Evolutionary conservation across 2,113 vertebrate species (phyloP).

Genomic region (Anser cygnoides): DNA sequence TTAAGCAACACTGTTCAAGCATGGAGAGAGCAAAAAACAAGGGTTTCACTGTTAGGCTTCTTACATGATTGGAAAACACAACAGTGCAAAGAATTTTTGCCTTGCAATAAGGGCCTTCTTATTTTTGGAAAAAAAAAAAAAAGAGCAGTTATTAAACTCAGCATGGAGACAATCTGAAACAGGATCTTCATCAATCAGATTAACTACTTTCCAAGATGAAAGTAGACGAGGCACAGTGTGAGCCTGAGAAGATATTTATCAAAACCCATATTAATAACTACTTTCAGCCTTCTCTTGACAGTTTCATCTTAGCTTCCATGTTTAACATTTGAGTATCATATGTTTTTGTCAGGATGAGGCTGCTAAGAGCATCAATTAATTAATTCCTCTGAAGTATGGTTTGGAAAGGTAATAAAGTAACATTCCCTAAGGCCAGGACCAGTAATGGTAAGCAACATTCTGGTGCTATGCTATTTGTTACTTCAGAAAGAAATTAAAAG

Average conservation of each 20-base stretch:
- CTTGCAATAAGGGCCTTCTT: constrained; percentile 58
- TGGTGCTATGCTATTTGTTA: constrained; percentile 66
- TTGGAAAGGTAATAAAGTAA: constrained; percentile 85
- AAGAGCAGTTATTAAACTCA: constrained; percentile 79
- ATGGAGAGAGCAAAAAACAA: background rate
- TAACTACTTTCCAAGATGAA: constrained; percentile 86
- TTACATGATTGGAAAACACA: background rate
- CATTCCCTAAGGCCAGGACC: constrained; percentile 78
- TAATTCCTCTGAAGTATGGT: constrained; percentile 83
- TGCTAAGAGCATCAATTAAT: constrained; percentile 86
- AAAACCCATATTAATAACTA: constrained; percentile 90
- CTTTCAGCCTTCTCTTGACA: constrained; percentile 86
- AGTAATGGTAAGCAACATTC: constrained; percentile 75
- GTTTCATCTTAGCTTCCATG: constrained; percentile 85
- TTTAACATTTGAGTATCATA: constrained; percentile 88
- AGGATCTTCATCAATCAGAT: constrained; percentile 93
- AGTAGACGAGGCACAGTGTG: constrained; percentile 86
- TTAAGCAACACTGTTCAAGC: constrained; percentile 43
- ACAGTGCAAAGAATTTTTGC: constrained; percentile 42
- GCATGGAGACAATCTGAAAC: constrained; percentile 87
- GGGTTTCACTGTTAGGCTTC: background rate
- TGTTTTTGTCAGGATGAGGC: constrained; percentile 86
- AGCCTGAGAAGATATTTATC: constrained; percentile 89
- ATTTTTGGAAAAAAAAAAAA: constrained; percentile 44
- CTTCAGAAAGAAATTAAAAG: constrained; percentile 74